A percentile compares a stretch with the other conserved stretches of the same genome.
These are phyloP conservation scores for Zophobas morio DNA, from an alignment of 1,140 invertebrate species.

Conservation along the genomic window DNA sequence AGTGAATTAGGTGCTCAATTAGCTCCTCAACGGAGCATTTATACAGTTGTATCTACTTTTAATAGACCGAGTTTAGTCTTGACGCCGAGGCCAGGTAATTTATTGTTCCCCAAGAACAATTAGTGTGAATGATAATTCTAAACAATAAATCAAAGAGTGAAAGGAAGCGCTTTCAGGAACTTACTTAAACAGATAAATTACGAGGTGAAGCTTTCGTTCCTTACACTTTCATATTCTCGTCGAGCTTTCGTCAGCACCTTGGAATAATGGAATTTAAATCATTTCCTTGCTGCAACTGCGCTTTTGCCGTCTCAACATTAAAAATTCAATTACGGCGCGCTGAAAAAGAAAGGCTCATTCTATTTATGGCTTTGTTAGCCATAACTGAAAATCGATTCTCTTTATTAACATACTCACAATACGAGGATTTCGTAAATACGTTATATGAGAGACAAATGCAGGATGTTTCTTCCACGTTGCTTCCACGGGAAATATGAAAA, in stretches of 20 bases:
- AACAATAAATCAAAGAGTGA: slow-evolving; percentile 14
- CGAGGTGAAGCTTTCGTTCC: slow-evolving; percentile 4
- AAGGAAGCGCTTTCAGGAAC: slow-evolving; percentile 14
- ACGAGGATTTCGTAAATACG: not conserved
- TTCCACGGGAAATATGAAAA: not conserved
- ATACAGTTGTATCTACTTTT: not conserved
- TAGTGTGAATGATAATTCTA: slow-evolving; percentile 17
- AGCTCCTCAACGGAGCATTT: slow-evolving; percentile 7
- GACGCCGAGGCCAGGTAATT: slow-evolving; percentile 5
- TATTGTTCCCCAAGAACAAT: slow-evolving; percentile 7
- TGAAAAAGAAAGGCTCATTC: not conserved
- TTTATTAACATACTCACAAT: not conserved
- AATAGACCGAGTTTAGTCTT: not conserved
- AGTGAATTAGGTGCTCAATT: slow-evolving; percentile 24
- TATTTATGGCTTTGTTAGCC: not conserved
- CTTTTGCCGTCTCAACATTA: slow-evolving; percentile 9
- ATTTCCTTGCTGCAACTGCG: not conserved
- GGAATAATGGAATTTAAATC: slow-evolving; percentile 11
- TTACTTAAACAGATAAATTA: slow-evolving; percentile 13
- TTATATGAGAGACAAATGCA: not conserved
- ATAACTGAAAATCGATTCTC: slow-evolving; percentile 3
- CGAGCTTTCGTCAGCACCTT: slow-evolving; percentile 22
- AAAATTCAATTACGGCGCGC: slow-evolving; percentile 6
- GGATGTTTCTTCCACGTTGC: not conserved
- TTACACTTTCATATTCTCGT: slow-evolving; percentile 5